These are phyloP conservation scores for Mythimna impura DNA, from an alignment of 2,888 invertebrate genomes.

Conservation along the genomic window DNA sequence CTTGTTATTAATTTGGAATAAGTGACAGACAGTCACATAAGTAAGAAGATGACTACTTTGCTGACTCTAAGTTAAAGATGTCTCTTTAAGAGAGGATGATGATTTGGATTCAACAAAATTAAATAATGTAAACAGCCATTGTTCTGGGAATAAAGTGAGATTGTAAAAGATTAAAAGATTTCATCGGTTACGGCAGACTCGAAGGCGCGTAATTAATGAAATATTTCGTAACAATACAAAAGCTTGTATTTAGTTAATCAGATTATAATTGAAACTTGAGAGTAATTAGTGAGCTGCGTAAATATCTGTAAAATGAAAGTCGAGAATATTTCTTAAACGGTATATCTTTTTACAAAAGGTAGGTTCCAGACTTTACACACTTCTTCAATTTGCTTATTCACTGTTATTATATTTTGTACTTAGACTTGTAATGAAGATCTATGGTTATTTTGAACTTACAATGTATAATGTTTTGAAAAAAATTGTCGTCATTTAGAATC, in stretches of 20 bases:
- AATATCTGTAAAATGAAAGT: slow-evolving; percentile 4
- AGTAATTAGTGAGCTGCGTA: slow-evolving; percentile 17
- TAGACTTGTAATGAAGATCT: too few species aligned
- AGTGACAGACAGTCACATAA: too few species aligned
- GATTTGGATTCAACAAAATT: too few species aligned
- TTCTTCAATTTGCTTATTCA: not conserved
- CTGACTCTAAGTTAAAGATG: too few species aligned
- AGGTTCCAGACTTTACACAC: not conserved
- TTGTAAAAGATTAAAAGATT: not conserved
- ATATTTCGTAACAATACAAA: slow-evolving; percentile 11
- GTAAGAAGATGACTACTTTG: too few species aligned
- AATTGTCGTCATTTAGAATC: too few species aligned
- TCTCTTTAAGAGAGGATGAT: too few species aligned
- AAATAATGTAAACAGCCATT: not conserved
- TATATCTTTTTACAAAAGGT: not conserved
- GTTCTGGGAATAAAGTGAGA: not conserved
- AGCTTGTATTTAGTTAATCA: slow-evolving; percentile 13
- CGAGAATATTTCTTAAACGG: not conserved
- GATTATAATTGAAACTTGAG: slow-evolving; percentile 18
- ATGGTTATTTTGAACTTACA: not conserved
- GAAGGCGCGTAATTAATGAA: slow-evolving; percentile 1
- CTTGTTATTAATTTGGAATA: too few species aligned
- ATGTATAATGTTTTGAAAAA: too few species aligned
- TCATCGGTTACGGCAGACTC: not conserved
- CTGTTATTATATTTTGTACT: not conserved